phyloP scores from a whole-genome alignment of 2,113 vertebrate species.

The Passer domesticus region DNA sequence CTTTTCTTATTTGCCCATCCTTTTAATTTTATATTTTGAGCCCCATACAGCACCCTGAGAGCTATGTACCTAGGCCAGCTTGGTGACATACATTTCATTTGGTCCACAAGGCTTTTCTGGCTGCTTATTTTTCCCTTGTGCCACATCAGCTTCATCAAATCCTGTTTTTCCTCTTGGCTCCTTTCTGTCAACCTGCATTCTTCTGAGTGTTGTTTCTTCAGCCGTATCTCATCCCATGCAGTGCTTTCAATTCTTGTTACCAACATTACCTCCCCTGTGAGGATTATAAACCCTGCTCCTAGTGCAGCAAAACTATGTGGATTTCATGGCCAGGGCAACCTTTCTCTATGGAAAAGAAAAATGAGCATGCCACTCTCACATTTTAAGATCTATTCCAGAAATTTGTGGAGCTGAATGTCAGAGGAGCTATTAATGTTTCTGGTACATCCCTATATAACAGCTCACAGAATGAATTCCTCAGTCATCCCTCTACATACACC shows the following conservation, averaged over 20 bases:
- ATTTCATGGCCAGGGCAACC: constrained; percentile 15
- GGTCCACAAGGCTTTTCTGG: not conserved
- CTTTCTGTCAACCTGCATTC: constrained; percentile 23
- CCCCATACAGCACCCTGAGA: not conserved
- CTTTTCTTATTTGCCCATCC: not conserved
- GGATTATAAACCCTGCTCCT: constrained; percentile 1
- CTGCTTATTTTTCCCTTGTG: constrained; percentile 3
- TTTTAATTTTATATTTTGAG: not conserved
- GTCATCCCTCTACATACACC: not conserved
- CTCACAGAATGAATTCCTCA: not conserved
- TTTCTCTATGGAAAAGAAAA: not conserved
- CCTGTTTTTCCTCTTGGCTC: constrained; percentile 18
- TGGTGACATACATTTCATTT: not conserved
- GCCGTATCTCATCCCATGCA: not conserved
- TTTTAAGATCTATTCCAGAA: not conserved
- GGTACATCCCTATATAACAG: not conserved
- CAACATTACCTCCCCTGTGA: not conserved
- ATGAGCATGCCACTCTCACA: not conserved
- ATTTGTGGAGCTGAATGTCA: not conserved
- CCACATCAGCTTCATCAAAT: constrained; percentile 3
- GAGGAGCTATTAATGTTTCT: not conserved
- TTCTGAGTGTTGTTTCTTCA: not conserved
- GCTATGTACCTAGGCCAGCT: not conserved
- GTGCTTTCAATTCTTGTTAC: constrained; percentile 18
- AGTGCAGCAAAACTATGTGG: not conserved